phyloP scores from a whole-genome alignment of 2,113 vertebrate species.

The Elephas maximus region DNA sequence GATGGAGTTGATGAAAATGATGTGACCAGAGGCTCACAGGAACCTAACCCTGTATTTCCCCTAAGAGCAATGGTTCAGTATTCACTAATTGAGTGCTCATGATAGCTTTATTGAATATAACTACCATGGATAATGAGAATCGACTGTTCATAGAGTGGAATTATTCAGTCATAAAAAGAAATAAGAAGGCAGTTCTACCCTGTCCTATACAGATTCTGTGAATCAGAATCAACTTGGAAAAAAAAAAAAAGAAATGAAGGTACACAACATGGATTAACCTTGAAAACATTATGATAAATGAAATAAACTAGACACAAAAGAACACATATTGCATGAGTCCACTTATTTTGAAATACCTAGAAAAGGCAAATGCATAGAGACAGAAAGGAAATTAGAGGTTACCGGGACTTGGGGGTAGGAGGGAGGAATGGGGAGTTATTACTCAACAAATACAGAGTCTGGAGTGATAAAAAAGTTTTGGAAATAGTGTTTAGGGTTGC shows the following conservation, averaged over 20 bases:
- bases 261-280: background rate
- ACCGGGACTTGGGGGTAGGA: background rate
- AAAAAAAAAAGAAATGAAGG: background rate
- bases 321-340: background rate
- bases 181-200: background rate
- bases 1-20: background rate
- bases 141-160: background rate
- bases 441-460: background rate
- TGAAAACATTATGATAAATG: background rate
- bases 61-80: background rate
- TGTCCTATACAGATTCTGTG: no score
- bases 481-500: no score
- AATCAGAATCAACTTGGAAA: no score
- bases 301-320: background rate
- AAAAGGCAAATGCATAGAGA: background rate
- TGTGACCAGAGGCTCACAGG: background rate
- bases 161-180: background rate
- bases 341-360: background rate
- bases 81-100: background rate
- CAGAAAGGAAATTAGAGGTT: background rate
- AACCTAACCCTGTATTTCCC: background rate
- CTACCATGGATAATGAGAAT: background rate
- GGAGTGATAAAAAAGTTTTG: no score
- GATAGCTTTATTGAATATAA: background rate
- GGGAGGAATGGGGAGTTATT: background rate